Percentiles rank a stretch among this genome's conserved stretches.
These are phyloP conservation scores for Alaudala cheleensis DNA, from an alignment of 2,113 vertebrate genomes.

Conservation along the genomic window DNA sequence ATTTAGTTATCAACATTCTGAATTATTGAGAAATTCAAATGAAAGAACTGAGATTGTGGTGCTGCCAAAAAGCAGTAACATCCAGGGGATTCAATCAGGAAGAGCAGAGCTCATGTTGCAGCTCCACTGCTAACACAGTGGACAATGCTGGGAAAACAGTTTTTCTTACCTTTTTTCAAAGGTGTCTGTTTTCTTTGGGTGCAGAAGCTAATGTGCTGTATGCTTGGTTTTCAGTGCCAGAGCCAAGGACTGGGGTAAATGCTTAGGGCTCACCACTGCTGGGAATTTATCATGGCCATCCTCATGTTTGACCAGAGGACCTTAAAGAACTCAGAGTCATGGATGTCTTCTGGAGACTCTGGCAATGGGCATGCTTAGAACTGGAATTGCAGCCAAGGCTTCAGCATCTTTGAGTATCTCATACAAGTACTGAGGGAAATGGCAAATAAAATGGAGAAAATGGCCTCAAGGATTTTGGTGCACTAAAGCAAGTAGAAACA, in stretches of 20 bases:
- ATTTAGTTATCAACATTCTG: neutral
- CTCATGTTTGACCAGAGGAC: neutral
- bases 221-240: neutral
- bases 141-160: neutral
- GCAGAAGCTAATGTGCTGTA: neutral
- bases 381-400: neutral
- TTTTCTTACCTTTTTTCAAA: neutral
- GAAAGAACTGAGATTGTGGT: neutral
- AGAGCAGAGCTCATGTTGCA: neutral
- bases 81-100: neutral
- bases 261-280: neutral
- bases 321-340: neutral
- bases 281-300: neutral
- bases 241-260: neutral
- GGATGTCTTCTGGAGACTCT: neutral
- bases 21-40: conserved; percentile 1
- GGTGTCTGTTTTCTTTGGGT: neutral
- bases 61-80: neutral
- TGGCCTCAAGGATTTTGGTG: neutral
- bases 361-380: accelerated
- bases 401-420: neutral
- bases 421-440: neutral
- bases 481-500: neutral
- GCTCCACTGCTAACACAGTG: neutral
- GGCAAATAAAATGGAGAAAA: neutral